Percentiles rank a stretch among this genome's conserved stretches.
Evolutionary conservation across 2,113 vertebrate species (phyloP).

Genomic region (Mixornis gularis): DNA sequence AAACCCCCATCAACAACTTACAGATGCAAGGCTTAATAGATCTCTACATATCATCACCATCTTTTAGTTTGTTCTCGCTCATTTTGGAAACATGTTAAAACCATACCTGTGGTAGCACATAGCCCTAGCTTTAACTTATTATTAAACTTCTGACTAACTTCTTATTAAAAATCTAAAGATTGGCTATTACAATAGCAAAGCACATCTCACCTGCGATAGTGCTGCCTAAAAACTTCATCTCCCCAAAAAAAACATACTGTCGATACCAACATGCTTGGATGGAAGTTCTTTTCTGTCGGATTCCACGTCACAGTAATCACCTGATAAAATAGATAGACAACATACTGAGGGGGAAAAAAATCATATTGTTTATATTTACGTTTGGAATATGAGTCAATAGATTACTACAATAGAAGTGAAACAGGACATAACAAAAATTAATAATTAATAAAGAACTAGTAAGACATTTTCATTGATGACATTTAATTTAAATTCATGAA

Average conservation of each 20-base stretch:
- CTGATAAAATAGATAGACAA: constrained; percentile 58
- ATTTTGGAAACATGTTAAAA: not conserved
- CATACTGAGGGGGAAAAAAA: not conserved
- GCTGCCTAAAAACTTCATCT: constrained; percentile 90
- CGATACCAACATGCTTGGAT: constrained; percentile 63
- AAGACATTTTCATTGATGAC: not conserved
- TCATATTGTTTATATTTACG: not conserved
- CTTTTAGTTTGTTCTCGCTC: not conserved
- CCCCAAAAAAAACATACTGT: constrained; percentile 88
- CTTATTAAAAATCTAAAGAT: not conserved
- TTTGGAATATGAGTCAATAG: not conserved
- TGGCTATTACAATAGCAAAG: not conserved
- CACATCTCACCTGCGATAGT: constrained; percentile 82
- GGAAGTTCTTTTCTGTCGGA: constrained; percentile 40
- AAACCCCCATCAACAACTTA: not conserved
- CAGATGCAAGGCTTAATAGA: not conserved
- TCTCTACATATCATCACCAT: not conserved
- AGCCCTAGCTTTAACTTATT: not conserved
- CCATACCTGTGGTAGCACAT: not conserved
- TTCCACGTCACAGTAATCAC: constrained; percentile 82
- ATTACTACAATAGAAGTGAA: not conserved
- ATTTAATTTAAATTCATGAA: not conserved
- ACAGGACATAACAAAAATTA: not conserved
- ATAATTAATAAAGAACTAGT: not conserved
- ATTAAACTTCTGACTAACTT: not conserved